These are phyloP conservation scores for Pammene fasciana DNA, from an alignment of 2,888 invertebrate genomes.

Conservation along the genomic window DNA sequence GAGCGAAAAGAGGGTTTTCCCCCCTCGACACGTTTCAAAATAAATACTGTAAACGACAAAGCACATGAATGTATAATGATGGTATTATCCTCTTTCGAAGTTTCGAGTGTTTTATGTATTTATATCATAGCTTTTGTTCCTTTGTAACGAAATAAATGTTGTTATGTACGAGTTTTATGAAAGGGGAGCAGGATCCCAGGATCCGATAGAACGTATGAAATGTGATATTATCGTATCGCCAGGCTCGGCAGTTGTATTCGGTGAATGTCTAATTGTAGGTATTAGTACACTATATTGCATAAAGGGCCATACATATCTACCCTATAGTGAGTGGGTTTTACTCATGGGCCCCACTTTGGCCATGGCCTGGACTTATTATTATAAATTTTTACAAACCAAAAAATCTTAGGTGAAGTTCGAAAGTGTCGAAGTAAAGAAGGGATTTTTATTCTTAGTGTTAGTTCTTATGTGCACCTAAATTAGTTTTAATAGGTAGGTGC, in stretches of 20 bases:
- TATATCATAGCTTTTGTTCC: conserved; percentile 77
- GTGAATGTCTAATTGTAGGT: conserved; percentile 56
- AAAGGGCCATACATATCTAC: conserved; percentile 48
- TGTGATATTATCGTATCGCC: conserved; percentile 77
- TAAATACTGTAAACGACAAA: conserved; percentile 82
- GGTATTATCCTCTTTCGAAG: conserved; percentile 77
- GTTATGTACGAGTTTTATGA: conserved; percentile 64
- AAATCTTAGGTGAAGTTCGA: not conserved
- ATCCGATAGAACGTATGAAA: conserved; percentile 73
- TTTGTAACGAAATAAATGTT: conserved; percentile 73
- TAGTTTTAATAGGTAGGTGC: too few relatives aligned
- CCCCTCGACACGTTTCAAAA: conserved; percentile 79
- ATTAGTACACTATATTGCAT: conserved; percentile 47
- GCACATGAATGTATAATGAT: conserved; percentile 83
- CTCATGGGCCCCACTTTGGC: not conserved
- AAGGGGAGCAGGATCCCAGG: conserved; percentile 73
- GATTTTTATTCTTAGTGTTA: too few relatives aligned
- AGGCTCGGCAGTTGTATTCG: conserved; percentile 65
- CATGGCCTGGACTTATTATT: not conserved
- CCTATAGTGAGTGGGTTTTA: too few relatives aligned
- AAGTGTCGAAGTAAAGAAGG: too few relatives aligned
- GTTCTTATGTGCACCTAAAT: too few relatives aligned
- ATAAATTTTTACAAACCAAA: not conserved
- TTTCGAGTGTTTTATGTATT: conserved; percentile 82
- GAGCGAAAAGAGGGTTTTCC: conserved; percentile 77